These are phyloP conservation scores for Prionace glauca DNA, from an alignment of 2,797 vertebrate genomes.

Conservation along the genomic window DNA sequence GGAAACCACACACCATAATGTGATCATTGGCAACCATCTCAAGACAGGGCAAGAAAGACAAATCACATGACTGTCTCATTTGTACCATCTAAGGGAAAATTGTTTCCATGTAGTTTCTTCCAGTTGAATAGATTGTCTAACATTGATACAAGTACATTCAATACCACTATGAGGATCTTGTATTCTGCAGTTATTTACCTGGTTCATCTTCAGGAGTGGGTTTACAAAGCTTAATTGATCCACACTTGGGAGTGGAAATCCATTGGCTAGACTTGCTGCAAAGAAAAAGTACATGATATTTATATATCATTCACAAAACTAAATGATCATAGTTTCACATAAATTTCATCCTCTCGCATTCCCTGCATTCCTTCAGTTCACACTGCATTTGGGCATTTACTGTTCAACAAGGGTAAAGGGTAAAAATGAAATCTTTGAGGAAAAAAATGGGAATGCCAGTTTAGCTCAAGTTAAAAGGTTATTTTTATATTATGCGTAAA, in stretches of 20 bases:
- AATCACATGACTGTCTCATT: background rate
- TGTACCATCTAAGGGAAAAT: background rate
- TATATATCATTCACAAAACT: background rate
- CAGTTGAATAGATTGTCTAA: background rate
- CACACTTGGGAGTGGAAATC: conserved; percentile 11
- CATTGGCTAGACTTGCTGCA: background rate
- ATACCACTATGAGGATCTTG: background rate
- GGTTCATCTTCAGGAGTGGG: background rate
- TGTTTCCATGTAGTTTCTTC: background rate
- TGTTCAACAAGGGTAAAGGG: background rate
- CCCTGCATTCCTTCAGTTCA: background rate
- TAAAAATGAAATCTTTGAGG: background rate
- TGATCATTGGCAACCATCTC: background rate
- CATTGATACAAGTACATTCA: background rate
- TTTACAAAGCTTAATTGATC: background rate
- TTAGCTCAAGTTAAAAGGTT: background rate
- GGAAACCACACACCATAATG: background rate
- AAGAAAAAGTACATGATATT: background rate
- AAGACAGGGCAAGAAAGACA: background rate
- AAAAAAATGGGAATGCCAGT: background rate
- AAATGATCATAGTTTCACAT: background rate
- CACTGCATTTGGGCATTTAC: background rate
- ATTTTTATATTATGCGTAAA: background rate
- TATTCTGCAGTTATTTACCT: conserved; percentile 5
- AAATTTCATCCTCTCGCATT: background rate